Percentiles rank a stretch among this genome's conserved stretches.
These are phyloP conservation scores for Drosophila lutescens DNA, from an alignment of 2,888 invertebrate genomes.

Conservation along the genomic window DNA sequence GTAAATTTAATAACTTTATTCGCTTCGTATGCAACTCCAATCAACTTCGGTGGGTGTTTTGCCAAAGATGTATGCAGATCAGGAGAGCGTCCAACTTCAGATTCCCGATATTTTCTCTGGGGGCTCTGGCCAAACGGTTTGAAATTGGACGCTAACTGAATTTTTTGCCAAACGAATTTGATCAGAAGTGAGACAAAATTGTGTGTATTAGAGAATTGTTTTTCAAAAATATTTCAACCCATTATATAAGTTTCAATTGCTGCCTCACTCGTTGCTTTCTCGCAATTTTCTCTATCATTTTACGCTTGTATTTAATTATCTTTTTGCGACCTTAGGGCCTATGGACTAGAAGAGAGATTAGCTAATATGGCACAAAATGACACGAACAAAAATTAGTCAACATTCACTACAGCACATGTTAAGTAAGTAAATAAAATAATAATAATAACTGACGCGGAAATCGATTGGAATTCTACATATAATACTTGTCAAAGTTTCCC, in stretches of 20 bases:
- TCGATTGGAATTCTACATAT: slow-evolving; percentile 74
- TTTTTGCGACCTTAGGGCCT: slow-evolving; percentile 27
- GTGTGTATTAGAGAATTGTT: slow-evolving; percentile 6
- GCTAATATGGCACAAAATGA: slow-evolving; percentile 68
- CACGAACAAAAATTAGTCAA: slow-evolving; percentile 64
- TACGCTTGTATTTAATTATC: slow-evolving; percentile 5
- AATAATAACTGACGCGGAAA: slow-evolving; percentile 53
- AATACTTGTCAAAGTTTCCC: slow-evolving; percentile 71
- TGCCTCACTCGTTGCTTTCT: slow-evolving; percentile 25
- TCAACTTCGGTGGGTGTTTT: slow-evolving; percentile 67
- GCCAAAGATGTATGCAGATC: slow-evolving; percentile 58
- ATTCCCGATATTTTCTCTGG: slow-evolving; percentile 8
- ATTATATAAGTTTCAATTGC: background rate
- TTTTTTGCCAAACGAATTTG: slow-evolving; percentile 2
- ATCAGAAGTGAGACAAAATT: slow-evolving; percentile 40
- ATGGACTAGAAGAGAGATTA: slow-evolving; percentile 46
- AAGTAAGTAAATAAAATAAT: slow-evolving; percentile 42
- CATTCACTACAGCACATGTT: slow-evolving; percentile 77
- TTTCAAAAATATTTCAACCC: slow-evolving; percentile 31
- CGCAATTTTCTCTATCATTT: slow-evolving; percentile 2
- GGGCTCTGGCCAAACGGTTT: slow-evolving; percentile 34
- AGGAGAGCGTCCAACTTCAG: slow-evolving; percentile 44
- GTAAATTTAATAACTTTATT: slow-evolving; percentile 9
- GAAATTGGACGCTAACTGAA: slow-evolving; percentile 48
- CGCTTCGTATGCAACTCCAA: slow-evolving; percentile 37